phyloP scores from a whole-genome alignment of 2,797 vertebrate species.

The Paramormyrops hopkinsi region DNA sequence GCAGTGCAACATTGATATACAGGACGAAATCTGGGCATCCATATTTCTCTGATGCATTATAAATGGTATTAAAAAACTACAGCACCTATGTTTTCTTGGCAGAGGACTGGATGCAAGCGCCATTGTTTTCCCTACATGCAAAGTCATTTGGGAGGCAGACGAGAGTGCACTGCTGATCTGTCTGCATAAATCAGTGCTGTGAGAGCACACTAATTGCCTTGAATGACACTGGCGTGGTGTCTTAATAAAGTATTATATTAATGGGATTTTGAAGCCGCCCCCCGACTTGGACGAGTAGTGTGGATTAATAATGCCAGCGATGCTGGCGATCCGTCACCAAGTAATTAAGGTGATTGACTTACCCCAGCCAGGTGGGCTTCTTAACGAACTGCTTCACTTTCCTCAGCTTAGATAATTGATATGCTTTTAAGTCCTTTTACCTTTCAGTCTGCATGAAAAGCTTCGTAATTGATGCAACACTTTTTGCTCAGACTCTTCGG shows the following conservation, averaged over 20 bases:
- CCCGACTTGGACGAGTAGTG: neutral
- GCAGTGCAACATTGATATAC: neutral
- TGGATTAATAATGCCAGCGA: neutral
- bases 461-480: neutral
- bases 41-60: neutral
- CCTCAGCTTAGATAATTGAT: neutral
- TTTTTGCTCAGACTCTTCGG: neutral
- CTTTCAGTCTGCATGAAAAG: neutral
- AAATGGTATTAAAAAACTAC: neutral
- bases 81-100: neutral
- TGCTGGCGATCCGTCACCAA: neutral
- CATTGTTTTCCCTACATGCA: neutral
- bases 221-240: neutral
- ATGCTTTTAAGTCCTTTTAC: neutral
- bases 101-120: neutral
- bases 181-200: neutral
- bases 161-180: neutral
- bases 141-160: neutral
- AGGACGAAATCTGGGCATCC: neutral
- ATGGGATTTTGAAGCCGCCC: neutral
- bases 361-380: neutral
- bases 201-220: neutral
- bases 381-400: neutral
- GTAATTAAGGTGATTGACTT: conserved; percentile 12
- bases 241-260: conserved; percentile 1